phyloP scores from a whole-genome alignment of 35 echinoderm and acorn worm genomes.

The Apostichopus japonicus region DNA sequence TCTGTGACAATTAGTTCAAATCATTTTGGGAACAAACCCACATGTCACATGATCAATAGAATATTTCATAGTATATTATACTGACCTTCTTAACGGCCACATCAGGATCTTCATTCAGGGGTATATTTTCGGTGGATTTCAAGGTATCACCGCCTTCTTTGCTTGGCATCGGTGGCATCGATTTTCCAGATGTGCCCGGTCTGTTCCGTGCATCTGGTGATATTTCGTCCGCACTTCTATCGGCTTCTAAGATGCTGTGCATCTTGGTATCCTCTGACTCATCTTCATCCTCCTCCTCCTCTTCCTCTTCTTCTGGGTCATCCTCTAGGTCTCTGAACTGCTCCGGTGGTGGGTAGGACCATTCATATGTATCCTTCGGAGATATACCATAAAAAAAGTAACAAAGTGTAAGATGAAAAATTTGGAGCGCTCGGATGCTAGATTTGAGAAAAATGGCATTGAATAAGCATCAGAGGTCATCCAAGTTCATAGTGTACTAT shows the following conservation, averaged over 20 bases:
- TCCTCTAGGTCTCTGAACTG: conserved; percentile 47
- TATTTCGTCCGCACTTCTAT: not conserved
- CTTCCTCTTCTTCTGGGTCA: conserved; percentile 25
- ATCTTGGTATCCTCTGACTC: conserved; percentile 37
- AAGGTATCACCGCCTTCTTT: not conserved
- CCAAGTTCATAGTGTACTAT: too few species aligned
- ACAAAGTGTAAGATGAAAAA: not conserved
- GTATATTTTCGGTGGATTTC: conserved; percentile 35
- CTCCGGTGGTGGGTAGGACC: conserved; percentile 64
- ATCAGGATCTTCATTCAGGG: not conserved
- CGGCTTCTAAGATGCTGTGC: conserved; percentile 15
- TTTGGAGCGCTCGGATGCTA: too few species aligned
- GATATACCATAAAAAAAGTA: not conserved
- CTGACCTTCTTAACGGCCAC: conserved; percentile 30
- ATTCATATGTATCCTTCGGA: conserved; percentile 76
- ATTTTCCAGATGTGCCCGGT: not conserved
- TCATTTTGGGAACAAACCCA: too few species aligned
- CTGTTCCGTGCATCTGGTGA: not conserved
- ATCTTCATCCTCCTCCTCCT: conserved; percentile 51
- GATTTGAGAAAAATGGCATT: too few species aligned
- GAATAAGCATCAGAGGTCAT: too few species aligned
- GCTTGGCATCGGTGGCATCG: too few species aligned
- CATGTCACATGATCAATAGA: too few species aligned
- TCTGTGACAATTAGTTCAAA: too few species aligned
- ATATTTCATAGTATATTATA: not conserved